These are phyloP conservation scores for Pardosa pseudoannulata DNA, from an alignment of 2,888 invertebrate genomes.

Conservation along the genomic window DNA sequence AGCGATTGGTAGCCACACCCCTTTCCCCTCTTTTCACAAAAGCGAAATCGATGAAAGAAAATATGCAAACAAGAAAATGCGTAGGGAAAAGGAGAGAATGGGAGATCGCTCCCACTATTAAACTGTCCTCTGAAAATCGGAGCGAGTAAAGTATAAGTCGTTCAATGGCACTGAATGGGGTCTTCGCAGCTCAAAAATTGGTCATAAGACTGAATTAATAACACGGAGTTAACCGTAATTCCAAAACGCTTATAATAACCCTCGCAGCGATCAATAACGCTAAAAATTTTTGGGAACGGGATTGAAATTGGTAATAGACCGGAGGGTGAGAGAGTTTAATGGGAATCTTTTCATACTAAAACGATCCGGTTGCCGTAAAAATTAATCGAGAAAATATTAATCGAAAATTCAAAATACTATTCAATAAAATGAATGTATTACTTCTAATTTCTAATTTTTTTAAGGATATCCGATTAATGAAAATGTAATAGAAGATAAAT, in stretches of 20 bases:
- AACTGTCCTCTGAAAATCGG: neutral
- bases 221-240: neutral
- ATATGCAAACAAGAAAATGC: neutral
- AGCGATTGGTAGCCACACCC: no score
- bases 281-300: neutral
- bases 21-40: no score
- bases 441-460: no score
- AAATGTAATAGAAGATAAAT: no score
- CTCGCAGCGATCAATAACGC: neutral
- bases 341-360: neutral
- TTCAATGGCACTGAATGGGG: neutral
- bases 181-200: neutral
- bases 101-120: neutral
- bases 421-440: no score
- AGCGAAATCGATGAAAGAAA: neutral
- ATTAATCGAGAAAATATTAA: neutral
- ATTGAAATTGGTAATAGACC: neutral
- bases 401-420: no score
- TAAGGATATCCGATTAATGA: no score
- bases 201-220: constrained; percentile 15
- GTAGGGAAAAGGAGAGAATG: neutral
- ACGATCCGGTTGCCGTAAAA: neutral
- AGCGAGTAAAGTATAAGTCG: neutral
- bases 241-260: neutral
- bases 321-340: neutral